These are phyloP conservation scores for Melanotus villosus DNA, from an alignment of 2,888 invertebrate species.

Conservation along the genomic window DNA sequence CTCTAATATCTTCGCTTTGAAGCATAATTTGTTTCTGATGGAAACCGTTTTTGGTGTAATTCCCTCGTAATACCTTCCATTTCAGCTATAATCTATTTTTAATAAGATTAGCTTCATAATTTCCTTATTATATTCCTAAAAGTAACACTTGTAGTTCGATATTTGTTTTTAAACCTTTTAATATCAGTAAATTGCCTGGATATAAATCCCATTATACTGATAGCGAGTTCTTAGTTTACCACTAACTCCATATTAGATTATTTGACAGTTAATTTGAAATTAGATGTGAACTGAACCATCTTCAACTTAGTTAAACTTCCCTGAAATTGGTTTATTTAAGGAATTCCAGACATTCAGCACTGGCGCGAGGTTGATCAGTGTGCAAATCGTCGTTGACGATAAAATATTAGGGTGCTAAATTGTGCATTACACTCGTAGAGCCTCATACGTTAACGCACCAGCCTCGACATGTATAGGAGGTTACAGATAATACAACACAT, in stretches of 20 bases:
- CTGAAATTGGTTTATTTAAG: constrained; percentile 20
- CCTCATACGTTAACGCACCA: too few relatives aligned
- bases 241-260: background rate
- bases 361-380: background rate
- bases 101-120: too few relatives aligned
- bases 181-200: too few relatives aligned
- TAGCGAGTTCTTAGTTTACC: constrained; percentile 8
- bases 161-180: too few relatives aligned
- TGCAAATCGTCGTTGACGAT: constrained; percentile 5
- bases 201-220: too few relatives aligned
- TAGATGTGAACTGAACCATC: constrained; percentile 6
- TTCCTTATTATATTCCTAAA: too few relatives aligned
- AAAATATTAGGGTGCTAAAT: constrained; percentile 16
- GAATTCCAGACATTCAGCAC: constrained; percentile 9
- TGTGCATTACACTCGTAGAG: too few relatives aligned
- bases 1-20: background rate
- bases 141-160: too few relatives aligned
- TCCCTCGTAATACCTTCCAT: background rate
- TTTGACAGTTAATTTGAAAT: constrained; percentile 8
- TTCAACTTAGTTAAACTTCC: background rate
- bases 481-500: too few relatives aligned
- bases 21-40: background rate
- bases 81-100: background rate
- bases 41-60: background rate
- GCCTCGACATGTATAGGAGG: too few relatives aligned